Evolutionary conservation across 2,888 invertebrate species (phyloP).

Genomic region (Nematopogon swammerdamellus): DNA sequence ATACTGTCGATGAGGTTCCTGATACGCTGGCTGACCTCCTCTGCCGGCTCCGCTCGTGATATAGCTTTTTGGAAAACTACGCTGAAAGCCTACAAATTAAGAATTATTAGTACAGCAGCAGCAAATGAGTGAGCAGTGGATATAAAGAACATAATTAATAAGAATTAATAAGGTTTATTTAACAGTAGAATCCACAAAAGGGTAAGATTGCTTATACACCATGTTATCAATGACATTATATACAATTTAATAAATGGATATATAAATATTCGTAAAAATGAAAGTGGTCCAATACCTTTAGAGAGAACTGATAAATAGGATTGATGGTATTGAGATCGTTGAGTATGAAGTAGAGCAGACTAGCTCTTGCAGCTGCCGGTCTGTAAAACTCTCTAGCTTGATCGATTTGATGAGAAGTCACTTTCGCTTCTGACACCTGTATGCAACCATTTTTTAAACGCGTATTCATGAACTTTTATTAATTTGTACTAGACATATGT

Average conservation of each 20-base stretch:
- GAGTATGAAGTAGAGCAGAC: conserved; percentile 90
- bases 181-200: not conserved
- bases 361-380: conserved; percentile 89
- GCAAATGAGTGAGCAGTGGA: not conserved
- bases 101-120: too few species aligned
- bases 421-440: conserved; percentile 81
- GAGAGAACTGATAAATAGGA: conserved; percentile 95
- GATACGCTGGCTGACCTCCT: conserved; percentile 75
- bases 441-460: not conserved
- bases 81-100: conserved; percentile 82
- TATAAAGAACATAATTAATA: conserved; percentile 3
- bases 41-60: conserved; percentile 78
- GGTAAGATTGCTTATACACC: too few species aligned
- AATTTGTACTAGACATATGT: too few species aligned
- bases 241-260: too few species aligned
- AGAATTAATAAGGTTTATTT: too few species aligned
- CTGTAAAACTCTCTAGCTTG: conserved; percentile 86
- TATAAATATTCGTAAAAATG: too few species aligned
- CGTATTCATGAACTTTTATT: not conserved
- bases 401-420: conserved; percentile 90
- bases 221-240: too few species aligned
- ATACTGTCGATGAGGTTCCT: conserved; percentile 91
- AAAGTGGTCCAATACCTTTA: too few species aligned
- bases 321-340: conserved; percentile 95
- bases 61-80: conserved; percentile 98